A percentile compares a stretch with the other conserved stretches of the same genome.
Evolutionary conservation across 2,888 invertebrate species (phyloP).

Genomic region (Pediacus dermestoides): DNA sequence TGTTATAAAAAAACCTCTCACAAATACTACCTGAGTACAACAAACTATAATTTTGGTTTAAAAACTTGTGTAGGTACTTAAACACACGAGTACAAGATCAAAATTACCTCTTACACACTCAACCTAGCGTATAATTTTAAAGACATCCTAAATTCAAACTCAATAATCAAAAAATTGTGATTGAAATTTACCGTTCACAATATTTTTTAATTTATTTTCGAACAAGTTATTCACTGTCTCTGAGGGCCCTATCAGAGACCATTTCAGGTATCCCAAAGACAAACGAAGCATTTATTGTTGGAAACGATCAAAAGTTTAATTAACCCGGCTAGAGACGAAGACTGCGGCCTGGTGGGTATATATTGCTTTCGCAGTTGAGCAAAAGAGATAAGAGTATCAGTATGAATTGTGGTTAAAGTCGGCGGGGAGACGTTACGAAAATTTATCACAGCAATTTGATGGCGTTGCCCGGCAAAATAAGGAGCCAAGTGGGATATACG

Average conservation of each 20-base stretch:
- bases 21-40: too few relatives aligned
- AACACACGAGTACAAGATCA: too few relatives aligned
- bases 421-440: conserved; percentile 46
- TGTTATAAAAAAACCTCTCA: too few relatives aligned
- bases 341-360: conserved; percentile 20
- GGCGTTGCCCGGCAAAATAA: conserved; percentile 45
- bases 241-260: background rate
- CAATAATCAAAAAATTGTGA: too few relatives aligned
- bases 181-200: too few relatives aligned
- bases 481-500: conserved; percentile 42
- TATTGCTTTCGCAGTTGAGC: conserved; percentile 24
- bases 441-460: conserved; percentile 49
- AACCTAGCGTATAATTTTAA: too few relatives aligned
- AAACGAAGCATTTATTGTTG: conserved; percentile 38
- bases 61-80: too few relatives aligned
- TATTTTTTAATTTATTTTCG: too few relatives aligned
- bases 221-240: too few relatives aligned
- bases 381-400: conserved; percentile 44
- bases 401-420: conserved; percentile 47
- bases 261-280: conserved; percentile 34
- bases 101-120: too few relatives aligned
- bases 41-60: too few relatives aligned
- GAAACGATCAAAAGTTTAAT: conserved; percentile 48
- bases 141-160: too few relatives aligned
- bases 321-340: conserved; percentile 40